These are phyloP conservation scores for Listronotus oregonensis DNA, from an alignment of 1,140 invertebrate genomes.

Conservation along the genomic window DNA sequence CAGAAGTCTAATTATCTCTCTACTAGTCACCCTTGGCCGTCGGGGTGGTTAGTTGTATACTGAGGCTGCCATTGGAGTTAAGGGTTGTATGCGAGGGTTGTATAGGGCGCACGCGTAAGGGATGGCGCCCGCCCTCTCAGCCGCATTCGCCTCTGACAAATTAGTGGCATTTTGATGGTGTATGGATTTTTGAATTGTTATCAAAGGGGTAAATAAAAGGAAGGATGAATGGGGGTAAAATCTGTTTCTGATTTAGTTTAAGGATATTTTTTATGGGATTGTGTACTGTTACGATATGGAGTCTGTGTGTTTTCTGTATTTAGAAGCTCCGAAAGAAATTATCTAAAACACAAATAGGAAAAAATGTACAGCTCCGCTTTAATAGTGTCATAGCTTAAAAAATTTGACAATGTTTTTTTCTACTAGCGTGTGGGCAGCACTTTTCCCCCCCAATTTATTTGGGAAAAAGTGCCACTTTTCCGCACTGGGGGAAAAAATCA, in stretches of 20 bases:
- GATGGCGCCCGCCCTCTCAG: conserved; percentile 47
- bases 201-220: conserved; percentile 42
- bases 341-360: too few species aligned
- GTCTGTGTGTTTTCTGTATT: neutral
- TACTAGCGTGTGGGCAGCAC: too few species aligned
- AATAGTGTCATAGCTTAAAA: too few species aligned
- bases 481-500: too few species aligned
- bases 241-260: conserved; percentile 16
- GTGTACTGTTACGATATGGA: neutral
- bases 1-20: too few species aligned
- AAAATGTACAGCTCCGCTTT: too few species aligned
- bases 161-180: conserved; percentile 56
- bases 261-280: neutral
- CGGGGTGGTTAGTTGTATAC: conserved; percentile 22
- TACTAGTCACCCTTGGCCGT: conserved; percentile 9
- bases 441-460: too few species aligned
- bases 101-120: conserved; percentile 39
- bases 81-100: conserved; percentile 36
- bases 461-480: too few species aligned
- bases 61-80: conserved; percentile 50
- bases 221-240: conserved; percentile 18
- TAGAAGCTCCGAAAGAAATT: too few species aligned
- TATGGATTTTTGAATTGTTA: conserved; percentile 56
- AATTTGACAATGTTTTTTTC: too few species aligned
- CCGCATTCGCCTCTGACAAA: conserved; percentile 54